Conservation (phyloP, 2,113 vertebrate species). For the Oreochromis spilurus region DNA sequence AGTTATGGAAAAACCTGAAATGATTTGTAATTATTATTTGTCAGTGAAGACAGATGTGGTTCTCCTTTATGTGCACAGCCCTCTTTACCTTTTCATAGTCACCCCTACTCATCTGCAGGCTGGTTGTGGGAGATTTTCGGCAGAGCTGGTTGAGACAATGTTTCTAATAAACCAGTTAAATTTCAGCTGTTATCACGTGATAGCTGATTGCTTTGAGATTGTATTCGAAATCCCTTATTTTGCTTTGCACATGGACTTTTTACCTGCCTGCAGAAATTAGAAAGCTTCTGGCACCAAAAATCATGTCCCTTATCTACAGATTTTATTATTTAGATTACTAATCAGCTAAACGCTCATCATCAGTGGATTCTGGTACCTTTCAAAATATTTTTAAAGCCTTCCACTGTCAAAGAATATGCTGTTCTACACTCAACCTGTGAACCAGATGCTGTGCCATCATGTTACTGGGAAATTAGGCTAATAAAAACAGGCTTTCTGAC, state of each 20-base stretch:
- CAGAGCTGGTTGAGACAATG: neutral
- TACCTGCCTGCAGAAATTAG: neutral
- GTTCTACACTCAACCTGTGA: neutral
- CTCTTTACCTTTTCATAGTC: neutral
- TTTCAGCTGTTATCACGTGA: neutral
- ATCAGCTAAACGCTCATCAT: neutral
- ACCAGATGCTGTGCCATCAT: neutral
- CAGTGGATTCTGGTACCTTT: neutral
- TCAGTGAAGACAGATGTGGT: neutral
- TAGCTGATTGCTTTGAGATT: neutral
- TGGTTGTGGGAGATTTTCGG: neutral
- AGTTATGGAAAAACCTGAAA: neutral
- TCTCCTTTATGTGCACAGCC: neutral
- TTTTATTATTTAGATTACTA: neutral
- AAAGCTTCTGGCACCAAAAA: neutral
- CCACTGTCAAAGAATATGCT: neutral
- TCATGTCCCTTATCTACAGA: neutral
- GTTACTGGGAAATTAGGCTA: neutral
- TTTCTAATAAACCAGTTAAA: neutral
- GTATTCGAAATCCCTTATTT: neutral
- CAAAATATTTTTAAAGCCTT: neutral
- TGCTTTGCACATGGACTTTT: neutral
- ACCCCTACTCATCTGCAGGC: neutral
- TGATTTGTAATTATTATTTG: neutral
- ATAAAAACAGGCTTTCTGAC: neutral